Percentiles rank a stretch among this genome's conserved stretches.
Conservation (phyloP, 2,113 vertebrate genomes). For the Alethe diademata region DNA sequence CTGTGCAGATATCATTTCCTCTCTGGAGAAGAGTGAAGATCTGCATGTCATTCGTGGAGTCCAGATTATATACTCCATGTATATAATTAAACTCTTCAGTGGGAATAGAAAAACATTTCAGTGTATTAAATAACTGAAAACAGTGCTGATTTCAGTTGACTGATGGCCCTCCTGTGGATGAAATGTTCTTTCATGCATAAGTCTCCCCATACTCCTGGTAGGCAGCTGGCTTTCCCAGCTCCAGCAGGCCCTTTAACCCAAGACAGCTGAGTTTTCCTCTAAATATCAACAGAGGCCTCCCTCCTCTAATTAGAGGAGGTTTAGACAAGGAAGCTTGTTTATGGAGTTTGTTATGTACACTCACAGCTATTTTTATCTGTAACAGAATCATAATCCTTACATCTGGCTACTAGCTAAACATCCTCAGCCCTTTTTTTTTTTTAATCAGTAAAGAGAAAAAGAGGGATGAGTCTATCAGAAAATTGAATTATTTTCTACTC, state of each 20-base stretch:
- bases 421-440: neutral
- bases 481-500: neutral
- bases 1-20: neutral
- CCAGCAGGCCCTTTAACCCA: constrained; percentile 22
- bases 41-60: neutral
- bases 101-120: neutral
- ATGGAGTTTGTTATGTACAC: neutral
- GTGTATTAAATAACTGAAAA: neutral
- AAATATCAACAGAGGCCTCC: constrained; percentile 47
- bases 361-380: neutral
- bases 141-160: neutral
- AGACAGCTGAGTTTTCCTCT: constrained; percentile 15
- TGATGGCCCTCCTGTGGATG: neutral
- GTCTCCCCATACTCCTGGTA: neutral
- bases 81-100: neutral
- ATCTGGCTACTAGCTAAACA: constrained; percentile 8
- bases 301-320: constrained; percentile 21
- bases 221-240: constrained; percentile 31
- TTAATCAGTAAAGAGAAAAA: neutral
- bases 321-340: constrained; percentile 54
- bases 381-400: neutral
- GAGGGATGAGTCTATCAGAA: neutral
- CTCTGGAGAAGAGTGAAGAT: neutral
- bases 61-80: neutral
- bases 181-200: neutral